Base-by-base conservation (phyloP, 1,140 invertebrate genomes). In the Cotesia glomerata region DNA sequence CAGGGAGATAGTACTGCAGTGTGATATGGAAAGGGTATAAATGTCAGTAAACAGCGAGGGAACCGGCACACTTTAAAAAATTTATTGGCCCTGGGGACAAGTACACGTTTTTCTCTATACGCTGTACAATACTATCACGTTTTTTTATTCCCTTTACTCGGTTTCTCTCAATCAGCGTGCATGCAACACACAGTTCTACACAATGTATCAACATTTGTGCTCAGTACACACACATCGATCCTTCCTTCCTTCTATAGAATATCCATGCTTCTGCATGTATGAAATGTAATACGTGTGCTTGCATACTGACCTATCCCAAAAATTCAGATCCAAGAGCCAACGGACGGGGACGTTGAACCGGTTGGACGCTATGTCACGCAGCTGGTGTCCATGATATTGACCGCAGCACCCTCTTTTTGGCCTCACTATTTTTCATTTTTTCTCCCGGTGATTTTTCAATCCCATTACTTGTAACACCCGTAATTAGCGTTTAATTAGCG, bases 251-350 rank as follows among this genome's bases (percentile, higher is more conserved):
- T 34, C 16, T 26, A 26, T 26, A 26, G 26, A 26, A 26, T 26
- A 26, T 26, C 26, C 26, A 26, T 26, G 26, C 1, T 26, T 26
- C 26, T 26, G 26, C 26, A 26, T 26, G 26, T 26, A 26, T 26
- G 26, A 26, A 26, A 26, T 26, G 26, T 26, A 26, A 26, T 18
- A 26, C 13, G 64, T 66, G 56, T 54, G 16, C 52, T 5, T 54
- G 56, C 54, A 68, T 68, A 68, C 70, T 72, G 70, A 72, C 70
- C 70, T 72, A 66, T 58, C 49, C 11, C 51, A 72, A 72, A 72
- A 72, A 72, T 18, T 2, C 16, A 14, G 16, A 51, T 34, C 32
- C 0, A 11, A 26, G 63, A 11, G 39, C 39, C 39, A 45, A 45
- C 7, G 39, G 39, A 45, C 39, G 11, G 39, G 18, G 36, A 54